Evolutionary conservation across 2,888 invertebrate genomes (phyloP).

Genomic region (Phyllotreta striolata): DNA sequence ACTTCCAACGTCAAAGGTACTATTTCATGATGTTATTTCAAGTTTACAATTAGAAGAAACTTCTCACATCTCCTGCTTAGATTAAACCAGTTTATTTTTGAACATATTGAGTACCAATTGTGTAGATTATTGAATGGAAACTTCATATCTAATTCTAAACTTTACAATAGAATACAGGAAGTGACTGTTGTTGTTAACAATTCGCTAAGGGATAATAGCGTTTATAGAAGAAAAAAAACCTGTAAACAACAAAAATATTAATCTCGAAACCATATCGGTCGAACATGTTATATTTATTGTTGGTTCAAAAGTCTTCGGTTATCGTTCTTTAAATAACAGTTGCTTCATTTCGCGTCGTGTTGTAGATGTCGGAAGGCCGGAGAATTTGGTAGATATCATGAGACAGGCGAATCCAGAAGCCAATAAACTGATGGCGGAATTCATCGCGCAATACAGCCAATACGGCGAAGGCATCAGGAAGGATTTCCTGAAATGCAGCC

Average conservation of each 20-base stretch:
- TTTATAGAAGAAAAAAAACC: no score
- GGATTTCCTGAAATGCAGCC: slow-evolving; percentile 74
- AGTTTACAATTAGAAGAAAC: not conserved
- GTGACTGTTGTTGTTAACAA: no score
- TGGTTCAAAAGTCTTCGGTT: no score
- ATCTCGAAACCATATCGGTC: no score
- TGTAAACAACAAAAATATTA: not conserved
- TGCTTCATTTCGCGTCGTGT: slow-evolving; percentile 19
- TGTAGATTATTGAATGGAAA: no score
- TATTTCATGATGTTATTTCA: not conserved
- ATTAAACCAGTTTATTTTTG: no score
- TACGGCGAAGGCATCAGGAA: slow-evolving; percentile 65
- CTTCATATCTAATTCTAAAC: no score
- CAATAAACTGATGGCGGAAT: slow-evolving; percentile 61
- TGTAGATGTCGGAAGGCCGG: slow-evolving; percentile 60
- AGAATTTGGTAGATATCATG: slow-evolving; percentile 56
- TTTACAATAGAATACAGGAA: no score
- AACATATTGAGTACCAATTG: no score
- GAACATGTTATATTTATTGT: no score
- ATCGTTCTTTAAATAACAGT: not conserved
- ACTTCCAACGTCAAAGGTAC: slow-evolving; percentile 69
- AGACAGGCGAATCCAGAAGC: slow-evolving; percentile 63
- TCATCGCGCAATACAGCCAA: slow-evolving; percentile 54
- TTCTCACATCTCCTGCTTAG: not conserved
- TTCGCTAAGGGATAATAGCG: no score